A percentile compares a stretch with the other conserved stretches of the same genome.
phyloP scores from a whole-genome alignment of 2,113 vertebrate genomes.

The Madoqua kirkii region DNA sequence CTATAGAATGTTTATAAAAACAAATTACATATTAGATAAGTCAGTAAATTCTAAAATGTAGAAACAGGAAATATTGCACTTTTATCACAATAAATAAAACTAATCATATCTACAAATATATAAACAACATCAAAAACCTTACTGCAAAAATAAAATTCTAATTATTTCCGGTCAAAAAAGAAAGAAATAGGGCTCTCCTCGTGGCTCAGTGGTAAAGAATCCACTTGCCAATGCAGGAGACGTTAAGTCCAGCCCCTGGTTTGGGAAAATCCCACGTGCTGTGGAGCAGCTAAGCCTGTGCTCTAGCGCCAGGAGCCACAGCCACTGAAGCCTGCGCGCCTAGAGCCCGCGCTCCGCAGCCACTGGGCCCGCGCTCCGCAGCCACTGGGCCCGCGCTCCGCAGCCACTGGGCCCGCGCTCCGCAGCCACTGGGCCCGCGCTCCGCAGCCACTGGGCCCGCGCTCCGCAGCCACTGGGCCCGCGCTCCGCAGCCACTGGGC shows the following conservation, averaged over 20 bases:
- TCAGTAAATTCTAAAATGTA: not conserved
- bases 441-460: too few species aligned
- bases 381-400: too few species aligned
- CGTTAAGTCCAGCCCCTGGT: not conserved
- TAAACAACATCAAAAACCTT: slow-evolving; percentile 2
- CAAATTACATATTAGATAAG: not conserved
- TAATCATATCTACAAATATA: not conserved
- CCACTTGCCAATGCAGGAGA: not conserved
- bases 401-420: too few species aligned
- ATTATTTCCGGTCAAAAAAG: not conserved
- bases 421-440: too few species aligned
- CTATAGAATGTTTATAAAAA: slow-evolving; percentile 9
- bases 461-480: too few species aligned
- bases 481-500: too few species aligned
- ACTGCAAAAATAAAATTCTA: not conserved
- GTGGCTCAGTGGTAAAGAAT: not conserved
- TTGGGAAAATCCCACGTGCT: not conserved
- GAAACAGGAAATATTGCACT: not conserved
- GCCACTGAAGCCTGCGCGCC: too few species aligned
- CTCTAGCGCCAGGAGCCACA: not conserved
- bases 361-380: too few species aligned
- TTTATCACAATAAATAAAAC: slow-evolving; percentile 12
- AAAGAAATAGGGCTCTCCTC: not conserved
- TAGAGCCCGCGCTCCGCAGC: fast-evolving
- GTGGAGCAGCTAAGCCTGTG: not conserved